Percentiles rank a stretch among this genome's conserved stretches.
Evolutionary conservation across 2,797 vertebrate species (phyloP).

Genomic region (Spinibarbus caldwelli): DNA sequence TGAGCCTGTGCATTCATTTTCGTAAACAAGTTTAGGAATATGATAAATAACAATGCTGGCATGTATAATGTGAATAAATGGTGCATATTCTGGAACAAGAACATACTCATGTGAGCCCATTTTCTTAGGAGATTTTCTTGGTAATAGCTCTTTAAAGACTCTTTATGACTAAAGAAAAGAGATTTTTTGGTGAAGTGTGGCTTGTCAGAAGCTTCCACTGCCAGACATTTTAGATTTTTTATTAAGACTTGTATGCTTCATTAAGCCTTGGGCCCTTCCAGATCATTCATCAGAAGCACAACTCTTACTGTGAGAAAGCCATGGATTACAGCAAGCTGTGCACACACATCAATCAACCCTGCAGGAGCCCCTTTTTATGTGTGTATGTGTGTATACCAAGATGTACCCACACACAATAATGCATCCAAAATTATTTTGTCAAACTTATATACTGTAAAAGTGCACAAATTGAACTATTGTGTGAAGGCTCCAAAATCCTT

Average conservation of each 20-base stretch:
- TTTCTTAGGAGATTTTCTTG: conserved; percentile 12
- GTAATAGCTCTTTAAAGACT: conserved; percentile 41
- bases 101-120: neutral
- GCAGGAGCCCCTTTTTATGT: conserved; percentile 21
- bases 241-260: conserved; percentile 53
- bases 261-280: conserved; percentile 45
- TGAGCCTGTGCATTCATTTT: too few species aligned
- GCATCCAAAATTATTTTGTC: conserved; percentile 14
- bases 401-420: neutral
- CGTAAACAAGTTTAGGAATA: conserved; percentile 14
- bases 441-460: conserved; percentile 2
- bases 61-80: conserved; percentile 35
- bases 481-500: conserved; percentile 3
- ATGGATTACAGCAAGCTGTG: conserved; percentile 50
- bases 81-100: conserved; percentile 18
- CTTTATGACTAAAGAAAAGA: conserved; percentile 35
- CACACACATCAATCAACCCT: conserved; percentile 48
- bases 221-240: conserved; percentile 47
- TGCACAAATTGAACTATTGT: neutral
- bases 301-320: conserved; percentile 48
- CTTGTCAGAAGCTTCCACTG: conserved; percentile 36
- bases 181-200: conserved; percentile 14
- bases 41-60: neutral
- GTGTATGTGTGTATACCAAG: neutral
- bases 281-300: conserved; percentile 50